These are phyloP conservation scores for Cephalopachus bancanus DNA, from an alignment of 2,797 vertebrate species.

Conservation along the genomic window DNA sequence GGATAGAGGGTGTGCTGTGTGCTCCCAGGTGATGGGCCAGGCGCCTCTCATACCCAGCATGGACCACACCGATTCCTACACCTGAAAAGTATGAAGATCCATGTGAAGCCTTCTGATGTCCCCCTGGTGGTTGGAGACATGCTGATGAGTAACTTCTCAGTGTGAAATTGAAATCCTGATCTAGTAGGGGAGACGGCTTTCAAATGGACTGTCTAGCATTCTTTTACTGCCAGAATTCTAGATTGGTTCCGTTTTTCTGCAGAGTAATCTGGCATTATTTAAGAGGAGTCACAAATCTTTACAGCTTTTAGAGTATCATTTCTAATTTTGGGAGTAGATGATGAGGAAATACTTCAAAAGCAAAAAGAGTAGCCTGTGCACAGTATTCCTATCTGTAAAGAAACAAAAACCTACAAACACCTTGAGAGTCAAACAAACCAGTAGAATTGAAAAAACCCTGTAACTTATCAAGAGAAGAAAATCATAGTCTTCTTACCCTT, in stretches of 20 bases:
- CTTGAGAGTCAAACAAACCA: neutral
- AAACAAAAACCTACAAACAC: neutral
- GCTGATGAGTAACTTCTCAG: neutral
- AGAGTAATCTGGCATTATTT: neutral
- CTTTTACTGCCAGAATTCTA: neutral
- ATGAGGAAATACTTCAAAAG: constrained; percentile 26
- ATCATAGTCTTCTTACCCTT: neutral
- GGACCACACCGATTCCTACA: constrained; percentile 97
- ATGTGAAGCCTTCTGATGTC: neutral
- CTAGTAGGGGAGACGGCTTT: neutral
- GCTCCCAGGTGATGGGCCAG: constrained; percentile 97
- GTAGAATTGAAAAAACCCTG: neutral
- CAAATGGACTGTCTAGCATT: neutral
- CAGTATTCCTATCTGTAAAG: neutral
- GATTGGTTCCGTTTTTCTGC: neutral
- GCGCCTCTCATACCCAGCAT: constrained; percentile 95
- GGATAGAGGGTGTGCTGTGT: constrained; percentile 96
- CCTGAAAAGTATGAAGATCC: constrained; percentile 87
- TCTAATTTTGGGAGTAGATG: neutral
- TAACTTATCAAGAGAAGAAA: neutral
- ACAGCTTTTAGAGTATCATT: neutral
- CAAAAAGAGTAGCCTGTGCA: neutral
- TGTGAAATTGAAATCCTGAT: neutral
- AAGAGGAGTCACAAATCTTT: constrained; percentile 9
- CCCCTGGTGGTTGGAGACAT: neutral